phyloP scores from a whole-genome alignment of 2,113 vertebrate genomes.

The Bujurquina vittata region DNA sequence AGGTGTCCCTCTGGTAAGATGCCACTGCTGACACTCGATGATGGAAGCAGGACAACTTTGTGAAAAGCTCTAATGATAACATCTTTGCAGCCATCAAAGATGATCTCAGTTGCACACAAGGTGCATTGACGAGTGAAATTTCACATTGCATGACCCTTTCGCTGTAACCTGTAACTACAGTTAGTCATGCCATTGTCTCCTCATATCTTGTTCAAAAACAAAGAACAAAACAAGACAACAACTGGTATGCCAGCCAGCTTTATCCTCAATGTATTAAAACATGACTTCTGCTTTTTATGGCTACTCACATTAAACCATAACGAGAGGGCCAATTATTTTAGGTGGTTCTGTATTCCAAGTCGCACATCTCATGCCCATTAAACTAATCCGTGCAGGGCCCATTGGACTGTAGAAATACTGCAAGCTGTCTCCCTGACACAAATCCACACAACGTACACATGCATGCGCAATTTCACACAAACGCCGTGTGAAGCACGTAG shows the following conservation, averaged over 20 bases:
- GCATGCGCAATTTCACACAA: constrained; percentile 59
- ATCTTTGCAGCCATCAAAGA: constrained; percentile 10
- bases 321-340: not conserved
- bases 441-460: constrained; percentile 54
- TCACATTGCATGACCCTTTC: not conserved
- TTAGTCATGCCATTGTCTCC: not conserved
- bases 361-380: not conserved
- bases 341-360: not conserved
- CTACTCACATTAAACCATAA: not conserved
- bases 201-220: not conserved
- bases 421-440: constrained; percentile 35
- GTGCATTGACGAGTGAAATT: constrained; percentile 16
- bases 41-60: not conserved
- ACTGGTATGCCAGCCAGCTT: too few relatives aligned
- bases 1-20: not conserved
- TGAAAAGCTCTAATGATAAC: constrained; percentile 24
- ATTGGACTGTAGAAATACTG: constrained; percentile 22
- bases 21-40: not conserved
- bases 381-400: constrained; percentile 4
- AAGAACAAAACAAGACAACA: not conserved
- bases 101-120: constrained; percentile 1
- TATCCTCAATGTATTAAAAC: too few relatives aligned
- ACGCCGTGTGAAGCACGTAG: constrained; percentile 27
- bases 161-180: not conserved
- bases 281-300: not conserved